These are phyloP conservation scores for Muntiacus reevesi DNA, from an alignment of 2,113 vertebrate genomes.

Conservation along the genomic window DNA sequence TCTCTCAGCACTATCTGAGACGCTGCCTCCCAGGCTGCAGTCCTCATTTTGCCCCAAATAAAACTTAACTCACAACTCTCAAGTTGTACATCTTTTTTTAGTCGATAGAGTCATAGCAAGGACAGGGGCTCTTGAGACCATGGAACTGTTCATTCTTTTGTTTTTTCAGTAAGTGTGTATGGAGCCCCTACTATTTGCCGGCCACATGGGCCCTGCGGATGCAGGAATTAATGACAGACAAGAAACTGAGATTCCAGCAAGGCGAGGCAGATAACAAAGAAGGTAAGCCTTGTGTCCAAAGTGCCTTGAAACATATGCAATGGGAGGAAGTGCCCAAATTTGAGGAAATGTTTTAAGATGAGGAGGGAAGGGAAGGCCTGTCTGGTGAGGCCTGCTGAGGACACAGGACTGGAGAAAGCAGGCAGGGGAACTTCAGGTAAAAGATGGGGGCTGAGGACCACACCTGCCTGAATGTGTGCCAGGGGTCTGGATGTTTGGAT, in stretches of 20 bases:
- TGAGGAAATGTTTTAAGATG: background rate
- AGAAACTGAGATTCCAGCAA: background rate
- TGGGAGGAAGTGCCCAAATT: rapidly evolving
- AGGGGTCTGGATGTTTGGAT: background rate
- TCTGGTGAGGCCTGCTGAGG: background rate
- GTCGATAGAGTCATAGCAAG: rapidly evolving
- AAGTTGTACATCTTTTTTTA: background rate
- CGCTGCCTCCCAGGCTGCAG: background rate
- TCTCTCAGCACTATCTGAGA: background rate
- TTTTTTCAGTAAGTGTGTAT: background rate
- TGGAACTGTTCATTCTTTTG: rapidly evolving
- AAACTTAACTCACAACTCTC: background rate
- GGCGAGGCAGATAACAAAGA: background rate
- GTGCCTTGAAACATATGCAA: background rate
- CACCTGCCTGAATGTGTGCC: too few relatives aligned
- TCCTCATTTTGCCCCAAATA: background rate
- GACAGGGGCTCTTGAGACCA: background rate
- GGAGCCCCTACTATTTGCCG: background rate
- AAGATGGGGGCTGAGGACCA: background rate
- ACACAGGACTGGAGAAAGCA: rapidly evolving
- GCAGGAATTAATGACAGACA: background rate
- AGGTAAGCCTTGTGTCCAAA: background rate
- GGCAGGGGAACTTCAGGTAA: background rate
- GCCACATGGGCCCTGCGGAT: background rate
- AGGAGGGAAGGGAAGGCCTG: background rate